Conservation (phyloP, 2,888 invertebrate genomes). For the Tinea semifulvella region DNA sequence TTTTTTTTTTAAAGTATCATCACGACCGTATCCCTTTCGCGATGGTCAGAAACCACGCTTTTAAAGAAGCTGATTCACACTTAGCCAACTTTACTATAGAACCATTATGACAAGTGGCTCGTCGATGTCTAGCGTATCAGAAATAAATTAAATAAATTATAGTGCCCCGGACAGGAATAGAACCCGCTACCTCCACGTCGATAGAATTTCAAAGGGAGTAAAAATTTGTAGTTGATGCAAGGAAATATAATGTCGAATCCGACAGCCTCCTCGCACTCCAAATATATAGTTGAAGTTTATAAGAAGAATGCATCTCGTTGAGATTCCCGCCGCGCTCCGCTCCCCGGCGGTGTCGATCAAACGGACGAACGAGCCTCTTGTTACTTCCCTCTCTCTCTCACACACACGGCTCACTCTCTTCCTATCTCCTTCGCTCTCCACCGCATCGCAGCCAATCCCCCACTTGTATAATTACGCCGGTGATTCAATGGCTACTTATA, state of each 20-base stretch:
- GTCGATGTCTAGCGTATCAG: too few species aligned
- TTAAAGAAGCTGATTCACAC: too few species aligned
- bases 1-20: too few species aligned
- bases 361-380: slow-evolving; percentile 65
- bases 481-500: slow-evolving; percentile 67
- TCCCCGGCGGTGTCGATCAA: slow-evolving; percentile 64
- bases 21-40: too few species aligned
- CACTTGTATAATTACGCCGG: slow-evolving; percentile 67
- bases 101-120: too few species aligned
- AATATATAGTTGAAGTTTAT: slow-evolving; percentile 65
- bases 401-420: slow-evolving; percentile 30
- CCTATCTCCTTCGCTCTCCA: slow-evolving; percentile 38
- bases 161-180: too few species aligned
- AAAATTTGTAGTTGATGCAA: not conserved
- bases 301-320: slow-evolving; percentile 61
- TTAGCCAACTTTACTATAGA: too few species aligned
- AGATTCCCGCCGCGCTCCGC: slow-evolving; percentile 54
- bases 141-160: too few species aligned
- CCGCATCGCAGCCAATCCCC: slow-evolving; percentile 66
- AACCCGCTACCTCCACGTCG: too few species aligned
- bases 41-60: too few species aligned
- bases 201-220: not conserved
- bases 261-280: slow-evolving; percentile 25
- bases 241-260: slow-evolving; percentile 7
- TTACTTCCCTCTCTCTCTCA: slow-evolving; percentile 50